Conservation (phyloP, 2,113 vertebrate species). For the Nothocercus julius region DNA sequence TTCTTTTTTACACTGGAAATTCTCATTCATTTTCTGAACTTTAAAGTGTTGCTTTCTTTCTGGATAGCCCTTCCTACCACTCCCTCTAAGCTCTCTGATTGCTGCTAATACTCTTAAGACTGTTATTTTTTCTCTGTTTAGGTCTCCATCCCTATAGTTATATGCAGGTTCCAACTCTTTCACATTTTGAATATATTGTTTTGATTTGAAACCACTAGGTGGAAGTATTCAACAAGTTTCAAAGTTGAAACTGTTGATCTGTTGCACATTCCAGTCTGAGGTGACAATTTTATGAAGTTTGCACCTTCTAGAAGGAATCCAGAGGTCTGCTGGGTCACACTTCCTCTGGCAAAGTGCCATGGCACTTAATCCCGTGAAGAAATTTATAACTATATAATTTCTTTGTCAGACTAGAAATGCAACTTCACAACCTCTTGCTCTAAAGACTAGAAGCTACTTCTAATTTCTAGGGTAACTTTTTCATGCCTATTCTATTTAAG, state of each 20-base stretch:
- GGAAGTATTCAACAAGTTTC: slow-evolving; percentile 70
- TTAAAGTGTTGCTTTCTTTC: neutral
- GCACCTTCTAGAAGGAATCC: neutral
- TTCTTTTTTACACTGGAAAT: neutral
- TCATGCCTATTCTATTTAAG: neutral
- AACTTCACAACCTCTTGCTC: neutral
- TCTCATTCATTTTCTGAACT: neutral
- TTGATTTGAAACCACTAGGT: slow-evolving; percentile 60
- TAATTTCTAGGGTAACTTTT: neutral
- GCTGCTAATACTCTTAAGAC: neutral
- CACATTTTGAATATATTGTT: neutral
- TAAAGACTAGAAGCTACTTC: neutral
- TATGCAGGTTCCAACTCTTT: fast-evolving
- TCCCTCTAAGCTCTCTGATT: neutral
- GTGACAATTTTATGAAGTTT: neutral
- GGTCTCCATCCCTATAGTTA: neutral
- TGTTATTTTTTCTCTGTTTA: neutral
- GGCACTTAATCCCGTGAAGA: neutral
- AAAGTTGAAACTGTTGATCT: neutral
- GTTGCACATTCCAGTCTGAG: neutral
- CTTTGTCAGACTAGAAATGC: neutral
- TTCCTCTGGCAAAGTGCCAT: neutral
- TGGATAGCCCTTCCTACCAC: neutral
- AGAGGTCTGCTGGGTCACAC: neutral
- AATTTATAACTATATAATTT: neutral